These are phyloP conservation scores for Morinoia aosen DNA, from an alignment of 2,888 invertebrate species.

Conservation along the genomic window DNA sequence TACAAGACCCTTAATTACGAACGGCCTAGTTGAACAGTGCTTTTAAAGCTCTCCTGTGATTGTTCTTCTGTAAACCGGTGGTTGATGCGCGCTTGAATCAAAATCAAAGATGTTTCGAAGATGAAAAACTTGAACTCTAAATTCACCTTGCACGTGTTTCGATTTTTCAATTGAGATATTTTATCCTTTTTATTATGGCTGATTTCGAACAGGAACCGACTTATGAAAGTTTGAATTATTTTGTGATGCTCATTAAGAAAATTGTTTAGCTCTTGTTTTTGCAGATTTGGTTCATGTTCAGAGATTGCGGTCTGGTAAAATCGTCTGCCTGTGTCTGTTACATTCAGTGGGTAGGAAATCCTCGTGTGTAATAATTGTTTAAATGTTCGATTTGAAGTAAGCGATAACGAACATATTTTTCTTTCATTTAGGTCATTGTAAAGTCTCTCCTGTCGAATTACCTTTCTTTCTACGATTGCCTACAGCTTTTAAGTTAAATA, in stretches of 20 bases:
- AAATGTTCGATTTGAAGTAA: not conserved
- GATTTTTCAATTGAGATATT: not conserved
- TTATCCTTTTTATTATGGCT: not conserved
- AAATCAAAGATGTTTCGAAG: not conserved
- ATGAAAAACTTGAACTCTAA: not conserved
- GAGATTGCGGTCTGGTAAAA: not conserved
- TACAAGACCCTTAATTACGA: not conserved
- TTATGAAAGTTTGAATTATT: not conserved
- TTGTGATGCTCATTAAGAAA: not conserved
- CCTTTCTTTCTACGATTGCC: not conserved
- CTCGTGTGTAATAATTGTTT: not conserved
- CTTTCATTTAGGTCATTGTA: not conserved
- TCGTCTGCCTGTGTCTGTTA: not conserved
- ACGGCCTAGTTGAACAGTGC: not conserved
- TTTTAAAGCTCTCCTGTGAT: not conserved
- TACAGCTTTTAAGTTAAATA: not conserved
- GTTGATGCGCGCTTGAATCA: not conserved
- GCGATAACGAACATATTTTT: not conserved
- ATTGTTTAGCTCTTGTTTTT: not conserved
- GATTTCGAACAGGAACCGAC: not conserved
- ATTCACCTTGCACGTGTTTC: not conserved
- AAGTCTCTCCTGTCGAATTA: not conserved
- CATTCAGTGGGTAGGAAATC: not conserved
- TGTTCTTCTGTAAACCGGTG: not conserved
- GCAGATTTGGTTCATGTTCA: not conserved